A percentile compares a stretch with the other conserved stretches of the same genome.
These are phyloP conservation scores for Cardiocondyla obscurior DNA, from an alignment of 1,140 invertebrate genomes.

Conservation along the genomic window DNA sequence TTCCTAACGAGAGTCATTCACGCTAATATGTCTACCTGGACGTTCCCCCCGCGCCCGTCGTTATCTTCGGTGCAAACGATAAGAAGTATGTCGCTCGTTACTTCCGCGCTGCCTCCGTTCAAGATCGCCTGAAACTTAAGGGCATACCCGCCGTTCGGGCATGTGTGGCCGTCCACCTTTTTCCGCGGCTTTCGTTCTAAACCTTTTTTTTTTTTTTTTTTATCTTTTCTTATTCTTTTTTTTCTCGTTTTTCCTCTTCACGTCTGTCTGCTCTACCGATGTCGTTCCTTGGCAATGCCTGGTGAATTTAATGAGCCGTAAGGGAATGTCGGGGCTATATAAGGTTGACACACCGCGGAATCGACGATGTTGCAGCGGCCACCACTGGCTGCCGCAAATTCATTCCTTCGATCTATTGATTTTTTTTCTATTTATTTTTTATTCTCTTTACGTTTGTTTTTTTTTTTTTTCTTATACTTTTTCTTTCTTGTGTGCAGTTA, in stretches of 20 bases:
- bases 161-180: neutral
- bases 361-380: constrained; percentile 53
- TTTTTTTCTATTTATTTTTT: neutral
- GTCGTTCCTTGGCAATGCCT: constrained; percentile 58
- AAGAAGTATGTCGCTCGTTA: constrained; percentile 38
- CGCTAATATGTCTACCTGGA: constrained; percentile 17
- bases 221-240: neutral
- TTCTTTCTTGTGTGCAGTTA: neutral
- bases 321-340: constrained; percentile 56
- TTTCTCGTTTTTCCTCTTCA: neutral
- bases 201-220: constrained; percentile 8
- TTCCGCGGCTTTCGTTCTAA: constrained; percentile 7
- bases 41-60: neutral
- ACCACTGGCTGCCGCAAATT: neutral
- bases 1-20: constrained; percentile 34
- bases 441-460: too few species aligned
- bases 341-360: constrained; percentile 48
- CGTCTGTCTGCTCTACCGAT: neutral
- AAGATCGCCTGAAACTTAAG: neutral
- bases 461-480: neutral
- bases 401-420: neutral
- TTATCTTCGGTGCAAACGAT: neutral
- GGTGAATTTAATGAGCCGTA: constrained; percentile 63
- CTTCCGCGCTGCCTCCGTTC: constrained; percentile 47
- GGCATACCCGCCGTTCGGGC: constrained; percentile 11